A percentile compares a stretch with the other conserved stretches of the same genome.
phyloP scores from a whole-genome alignment of 2,113 vertebrate genomes.

The Terrapene triunguis region DNA sequence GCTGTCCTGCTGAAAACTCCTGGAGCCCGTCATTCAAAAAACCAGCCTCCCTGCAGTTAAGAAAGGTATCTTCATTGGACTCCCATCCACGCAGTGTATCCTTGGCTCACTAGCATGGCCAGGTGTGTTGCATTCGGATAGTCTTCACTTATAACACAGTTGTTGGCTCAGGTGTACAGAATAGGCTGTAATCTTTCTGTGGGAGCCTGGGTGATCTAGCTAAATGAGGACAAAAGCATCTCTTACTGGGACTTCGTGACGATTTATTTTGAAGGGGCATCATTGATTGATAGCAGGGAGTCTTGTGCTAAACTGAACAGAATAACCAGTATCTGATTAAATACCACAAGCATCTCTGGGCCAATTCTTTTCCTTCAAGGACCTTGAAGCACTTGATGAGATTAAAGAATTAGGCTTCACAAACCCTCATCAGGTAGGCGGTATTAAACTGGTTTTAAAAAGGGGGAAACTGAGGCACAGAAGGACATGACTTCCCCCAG shows the following conservation, averaged over 20 bases:
- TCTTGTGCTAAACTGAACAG: not conserved
- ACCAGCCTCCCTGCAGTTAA: slow-evolving; percentile 88
- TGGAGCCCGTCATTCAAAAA: slow-evolving; percentile 84
- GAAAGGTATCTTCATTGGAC: not conserved
- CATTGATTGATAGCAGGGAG: not conserved
- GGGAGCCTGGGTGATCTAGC: not conserved
- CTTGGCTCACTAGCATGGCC: not conserved
- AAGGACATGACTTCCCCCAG: not conserved
- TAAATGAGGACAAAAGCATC: not conserved
- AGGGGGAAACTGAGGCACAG: not conserved
- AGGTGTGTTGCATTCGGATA: not conserved
- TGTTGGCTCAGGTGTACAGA: accelerated
- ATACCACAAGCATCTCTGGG: not conserved
- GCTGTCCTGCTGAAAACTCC: slow-evolving; percentile 84
- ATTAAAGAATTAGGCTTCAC: not conserved
- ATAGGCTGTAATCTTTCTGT: not conserved
- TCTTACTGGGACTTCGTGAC: not conserved
- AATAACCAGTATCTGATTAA: not conserved
- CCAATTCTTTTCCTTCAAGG: not conserved
- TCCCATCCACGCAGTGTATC: not conserved
- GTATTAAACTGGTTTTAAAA: not conserved
- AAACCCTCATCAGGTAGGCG: not conserved
- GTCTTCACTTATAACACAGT: accelerated
- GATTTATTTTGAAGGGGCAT: not conserved
- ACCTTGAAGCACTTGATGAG: not conserved